Evolutionary conservation across 2,888 invertebrate species (phyloP).

Genomic region (Autographa gamma): DNA sequence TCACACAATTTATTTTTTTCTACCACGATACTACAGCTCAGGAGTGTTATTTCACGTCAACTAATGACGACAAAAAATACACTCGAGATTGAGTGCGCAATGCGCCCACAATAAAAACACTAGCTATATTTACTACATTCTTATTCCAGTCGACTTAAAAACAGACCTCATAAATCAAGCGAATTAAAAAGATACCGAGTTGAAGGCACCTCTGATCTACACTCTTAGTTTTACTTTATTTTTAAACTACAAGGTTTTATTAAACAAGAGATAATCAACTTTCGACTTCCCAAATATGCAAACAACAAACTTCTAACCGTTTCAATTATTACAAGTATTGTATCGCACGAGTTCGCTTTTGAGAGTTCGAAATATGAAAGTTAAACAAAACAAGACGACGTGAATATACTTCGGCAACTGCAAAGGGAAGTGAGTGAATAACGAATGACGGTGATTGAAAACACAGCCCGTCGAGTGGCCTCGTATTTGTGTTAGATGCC

Average conservation of each 20-base stretch:
- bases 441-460: conserved; percentile 88
- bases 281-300: conserved; percentile 68
- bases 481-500: conserved; percentile 87
- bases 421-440: conserved; percentile 87
- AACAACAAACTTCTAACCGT: conserved; percentile 74
- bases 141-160: conserved; percentile 54
- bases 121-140: conserved; percentile 61
- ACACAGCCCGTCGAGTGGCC: conserved; percentile 81
- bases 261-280: conserved; percentile 59
- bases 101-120: conserved; percentile 60
- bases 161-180: conserved; percentile 58
- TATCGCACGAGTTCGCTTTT: conserved; percentile 74
- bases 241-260: conserved; percentile 33
- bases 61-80: conserved; percentile 87
- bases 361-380: conserved; percentile 85
- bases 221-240: conserved; percentile 40
- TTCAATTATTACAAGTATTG: conserved; percentile 80
- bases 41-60: conserved; percentile 83
- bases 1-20: conserved; percentile 88
- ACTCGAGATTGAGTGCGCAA: conserved; percentile 67
- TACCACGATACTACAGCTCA: conserved; percentile 74
- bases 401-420: conserved; percentile 83
- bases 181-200: conserved; percentile 57
- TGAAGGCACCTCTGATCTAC: conserved; percentile 42
- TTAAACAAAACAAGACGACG: conserved; percentile 85